Percentiles rank a stretch among this genome's conserved stretches.
Evolutionary conservation across 2,797 vertebrate species (phyloP).

Genomic region (Lutjanus argentimaculatus): DNA sequence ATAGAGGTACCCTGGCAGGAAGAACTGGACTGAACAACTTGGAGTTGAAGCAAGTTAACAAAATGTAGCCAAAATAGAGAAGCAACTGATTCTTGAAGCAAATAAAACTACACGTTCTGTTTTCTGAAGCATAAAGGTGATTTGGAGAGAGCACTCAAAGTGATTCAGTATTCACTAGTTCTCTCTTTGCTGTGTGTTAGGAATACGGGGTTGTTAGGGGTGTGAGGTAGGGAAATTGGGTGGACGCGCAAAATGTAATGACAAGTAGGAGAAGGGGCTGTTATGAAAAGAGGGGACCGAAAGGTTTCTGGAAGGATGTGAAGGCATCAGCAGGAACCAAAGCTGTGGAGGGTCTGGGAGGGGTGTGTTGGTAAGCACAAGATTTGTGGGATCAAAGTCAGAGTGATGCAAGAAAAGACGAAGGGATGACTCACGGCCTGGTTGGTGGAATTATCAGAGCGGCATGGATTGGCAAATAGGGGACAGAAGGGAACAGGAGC

Average conservation of each 20-base stretch:
- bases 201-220: slow-evolving; percentile 13
- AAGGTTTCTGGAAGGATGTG: slow-evolving; percentile 10
- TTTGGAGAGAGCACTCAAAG: not conserved
- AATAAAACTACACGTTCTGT: not conserved
- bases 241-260: not conserved
- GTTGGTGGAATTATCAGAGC: slow-evolving; percentile 67
- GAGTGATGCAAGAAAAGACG: slow-evolving; percentile 65
- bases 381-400: slow-evolving; percentile 33
- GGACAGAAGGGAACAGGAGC: slow-evolving; percentile 49
- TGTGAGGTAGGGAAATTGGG: not conserved
- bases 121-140: not conserved
- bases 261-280: slow-evolving; percentile 7
- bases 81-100: not conserved
- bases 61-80: not conserved
- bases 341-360: slow-evolving; percentile 32
- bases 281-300: slow-evolving; percentile 9
- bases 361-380: slow-evolving; percentile 32
- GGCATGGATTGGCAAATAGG: slow-evolving; percentile 52
- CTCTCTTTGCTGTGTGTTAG: slow-evolving; percentile 56
- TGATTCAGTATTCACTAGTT: not conserved
- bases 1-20: not conserved
- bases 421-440: slow-evolving; percentile 75
- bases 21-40: not conserved
- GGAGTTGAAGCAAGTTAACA: not conserved
- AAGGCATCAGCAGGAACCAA: slow-evolving; percentile 29